Evolutionary conservation across 2,113 vertebrate species (phyloP), one percentile per base, ranked within the genome.

Genomic region (Cyanoderma ruficeps): DNA sequence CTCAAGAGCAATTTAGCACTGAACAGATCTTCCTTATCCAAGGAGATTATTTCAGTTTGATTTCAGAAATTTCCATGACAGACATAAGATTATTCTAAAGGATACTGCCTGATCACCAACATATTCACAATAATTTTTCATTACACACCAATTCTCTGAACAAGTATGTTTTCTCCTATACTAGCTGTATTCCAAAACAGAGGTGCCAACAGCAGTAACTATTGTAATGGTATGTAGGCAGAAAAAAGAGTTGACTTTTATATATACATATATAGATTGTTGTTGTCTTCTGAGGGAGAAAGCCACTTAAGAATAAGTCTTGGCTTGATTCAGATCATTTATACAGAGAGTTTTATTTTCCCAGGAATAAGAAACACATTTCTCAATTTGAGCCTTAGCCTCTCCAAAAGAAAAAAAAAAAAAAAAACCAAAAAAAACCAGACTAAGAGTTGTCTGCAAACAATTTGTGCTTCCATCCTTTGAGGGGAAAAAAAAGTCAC

Each of bases 1-100:
- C 88, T 71, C 94, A 82, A 91, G 61, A 53, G 67, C 87, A 96
- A 96, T 86, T 94, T 94, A 90, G 12, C 67, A 91, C 37, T 86
- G 84, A 97, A 88, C 9, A 44, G 17, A 88, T 65, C 25, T 63
- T 80, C 50, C 42, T 90, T 82, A 92, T 83, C 33, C 21, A 90
- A 92, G 53, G 18, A 86, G 47, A 88, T 83, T 96, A 87, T 81
- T 80, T 92, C 21, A 67, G 11, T 79, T 75, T 94, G 53, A 88
- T 76, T 95, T 63, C 55, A 96, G 50, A 85, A 93, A 91, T 88
- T 92, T 75, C 90, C 30, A 49, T 81, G 68, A 87, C 18, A 82
- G 31, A 83, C 10, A 6, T 76, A 81, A 42, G 42, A 74, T 83
- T 68, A 83, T 78, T 79, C 25, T 46, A 42, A 89, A 61, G 50